Conservation (phyloP, 2,888 invertebrate species). For the Idaea biselata region DNA sequence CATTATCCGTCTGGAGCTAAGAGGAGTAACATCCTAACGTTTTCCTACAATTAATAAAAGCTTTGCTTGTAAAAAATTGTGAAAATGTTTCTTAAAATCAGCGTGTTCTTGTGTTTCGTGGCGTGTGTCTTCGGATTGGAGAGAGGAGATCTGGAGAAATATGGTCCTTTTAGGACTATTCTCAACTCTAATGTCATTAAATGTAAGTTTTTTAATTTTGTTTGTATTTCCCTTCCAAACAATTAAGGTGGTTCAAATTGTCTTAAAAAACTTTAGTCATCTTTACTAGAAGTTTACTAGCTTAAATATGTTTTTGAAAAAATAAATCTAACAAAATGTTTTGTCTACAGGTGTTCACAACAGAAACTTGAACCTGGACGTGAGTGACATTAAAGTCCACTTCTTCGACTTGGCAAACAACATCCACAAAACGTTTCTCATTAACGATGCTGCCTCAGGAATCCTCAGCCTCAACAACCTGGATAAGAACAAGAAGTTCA, state of each 20-base stretch:
- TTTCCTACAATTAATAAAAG: background rate
- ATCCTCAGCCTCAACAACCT: conserved; percentile 50
- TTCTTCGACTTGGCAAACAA: conserved; percentile 58
- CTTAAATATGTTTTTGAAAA: background rate
- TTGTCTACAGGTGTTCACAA: conserved; percentile 54
- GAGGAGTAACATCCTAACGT: background rate
- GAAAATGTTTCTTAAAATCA: conserved; percentile 13
- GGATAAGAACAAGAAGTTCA: conserved; percentile 53
- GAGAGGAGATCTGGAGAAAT: conserved; percentile 15
- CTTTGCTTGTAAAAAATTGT: background rate
- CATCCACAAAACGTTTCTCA: conserved; percentile 43
- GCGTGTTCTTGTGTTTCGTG: conserved; percentile 9
- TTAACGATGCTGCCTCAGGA: conserved; percentile 50
- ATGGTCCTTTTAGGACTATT: conserved; percentile 13
- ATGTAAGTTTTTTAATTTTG: conserved; percentile 9
- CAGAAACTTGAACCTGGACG: conserved; percentile 50
- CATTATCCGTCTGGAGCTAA: background rate
- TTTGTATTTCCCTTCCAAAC: background rate
- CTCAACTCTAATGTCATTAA: conserved; percentile 12
- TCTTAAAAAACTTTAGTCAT: too few relatives aligned
- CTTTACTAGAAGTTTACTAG: too few relatives aligned
- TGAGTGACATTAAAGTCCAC: conserved; percentile 57
- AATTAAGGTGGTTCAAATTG: too few relatives aligned
- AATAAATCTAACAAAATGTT: background rate
- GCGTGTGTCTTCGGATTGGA: conserved; percentile 10